Evolutionary conservation across 2,888 invertebrate species (phyloP).

Genomic region (Tipula confusa): DNA sequence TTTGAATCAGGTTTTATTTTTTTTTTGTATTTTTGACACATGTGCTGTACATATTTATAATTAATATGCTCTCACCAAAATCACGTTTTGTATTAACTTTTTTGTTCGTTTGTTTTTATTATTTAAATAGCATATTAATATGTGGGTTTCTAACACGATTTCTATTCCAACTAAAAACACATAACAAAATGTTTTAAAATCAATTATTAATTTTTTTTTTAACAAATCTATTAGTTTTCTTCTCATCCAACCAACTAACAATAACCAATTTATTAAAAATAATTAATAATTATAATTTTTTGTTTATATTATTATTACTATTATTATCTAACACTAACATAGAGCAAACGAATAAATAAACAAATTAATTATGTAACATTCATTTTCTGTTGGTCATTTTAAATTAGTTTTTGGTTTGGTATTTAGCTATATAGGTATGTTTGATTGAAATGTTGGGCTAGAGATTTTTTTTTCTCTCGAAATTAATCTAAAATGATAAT

Average conservation of each 20-base stretch:
- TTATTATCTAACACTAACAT: not conserved
- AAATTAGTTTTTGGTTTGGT: not conserved
- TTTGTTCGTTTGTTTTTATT: not conserved
- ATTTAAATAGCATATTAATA: not conserved
- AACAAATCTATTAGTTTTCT: slow-evolving; percentile 20
- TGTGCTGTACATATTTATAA: not conserved
- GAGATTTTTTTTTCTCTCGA: not conserved
- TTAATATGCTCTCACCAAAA: slow-evolving; percentile 12
- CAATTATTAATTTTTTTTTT: not conserved
- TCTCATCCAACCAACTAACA: not conserved
- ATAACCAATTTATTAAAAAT: not conserved
- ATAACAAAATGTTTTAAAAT: not conserved
- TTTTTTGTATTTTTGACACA: not conserved
- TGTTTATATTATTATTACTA: not conserved
- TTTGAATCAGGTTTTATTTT: not conserved
- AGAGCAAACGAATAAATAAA: not conserved
- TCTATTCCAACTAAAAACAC: not conserved
- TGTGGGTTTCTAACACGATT: slow-evolving; percentile 20
- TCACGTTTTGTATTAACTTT: not conserved
- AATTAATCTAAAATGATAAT: slow-evolving; percentile 20
- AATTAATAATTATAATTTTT: slow-evolving; percentile 6
- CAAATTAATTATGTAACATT: slow-evolving; percentile 6
- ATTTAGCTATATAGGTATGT: not conserved
- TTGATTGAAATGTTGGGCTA: not conserved
- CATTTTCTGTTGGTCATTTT: slow-evolving; percentile 8